Conservation (phyloP, 2,113 vertebrate genomes). For the Elgaria multicarinata region DNA sequence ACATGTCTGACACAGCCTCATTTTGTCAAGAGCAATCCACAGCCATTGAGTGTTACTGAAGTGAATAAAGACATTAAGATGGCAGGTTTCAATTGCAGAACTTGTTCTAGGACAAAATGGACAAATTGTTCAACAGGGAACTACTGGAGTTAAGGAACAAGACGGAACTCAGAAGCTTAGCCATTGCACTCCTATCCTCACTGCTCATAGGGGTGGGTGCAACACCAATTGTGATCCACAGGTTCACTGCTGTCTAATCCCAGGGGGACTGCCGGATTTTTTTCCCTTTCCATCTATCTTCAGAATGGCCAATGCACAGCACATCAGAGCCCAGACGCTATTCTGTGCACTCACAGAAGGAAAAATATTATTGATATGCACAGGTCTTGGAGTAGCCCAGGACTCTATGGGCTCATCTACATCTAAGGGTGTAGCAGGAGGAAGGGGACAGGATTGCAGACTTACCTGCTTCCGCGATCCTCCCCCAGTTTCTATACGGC, state of each 20-base stretch:
- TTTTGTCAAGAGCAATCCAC: background rate
- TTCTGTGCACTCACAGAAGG: background rate
- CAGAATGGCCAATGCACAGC: background rate
- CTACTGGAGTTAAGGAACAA: conserved; percentile 26
- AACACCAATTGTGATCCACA: background rate
- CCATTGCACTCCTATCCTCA: background rate
- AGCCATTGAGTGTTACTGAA: background rate
- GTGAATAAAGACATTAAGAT: background rate
- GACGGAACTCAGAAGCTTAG: background rate
- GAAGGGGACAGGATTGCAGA: too few species aligned
- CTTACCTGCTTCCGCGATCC: too few species aligned
- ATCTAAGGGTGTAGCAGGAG: too few species aligned
- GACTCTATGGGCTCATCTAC: too few species aligned
- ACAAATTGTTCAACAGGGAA: background rate
- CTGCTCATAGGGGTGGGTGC: background rate
- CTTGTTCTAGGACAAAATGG: conserved; percentile 19
- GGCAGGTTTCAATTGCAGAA: conserved; percentile 9
- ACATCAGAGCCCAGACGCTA: background rate
- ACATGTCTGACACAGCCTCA: background rate
- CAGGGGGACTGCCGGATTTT: background rate
- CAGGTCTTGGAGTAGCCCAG: background rate
- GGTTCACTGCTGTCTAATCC: background rate
- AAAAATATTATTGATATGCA: background rate
- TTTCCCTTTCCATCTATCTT: background rate
- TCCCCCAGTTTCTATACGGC: too few species aligned